phyloP scores from a whole-genome alignment of 2,113 vertebrate species.

The Pleuronectes platessa region DNA sequence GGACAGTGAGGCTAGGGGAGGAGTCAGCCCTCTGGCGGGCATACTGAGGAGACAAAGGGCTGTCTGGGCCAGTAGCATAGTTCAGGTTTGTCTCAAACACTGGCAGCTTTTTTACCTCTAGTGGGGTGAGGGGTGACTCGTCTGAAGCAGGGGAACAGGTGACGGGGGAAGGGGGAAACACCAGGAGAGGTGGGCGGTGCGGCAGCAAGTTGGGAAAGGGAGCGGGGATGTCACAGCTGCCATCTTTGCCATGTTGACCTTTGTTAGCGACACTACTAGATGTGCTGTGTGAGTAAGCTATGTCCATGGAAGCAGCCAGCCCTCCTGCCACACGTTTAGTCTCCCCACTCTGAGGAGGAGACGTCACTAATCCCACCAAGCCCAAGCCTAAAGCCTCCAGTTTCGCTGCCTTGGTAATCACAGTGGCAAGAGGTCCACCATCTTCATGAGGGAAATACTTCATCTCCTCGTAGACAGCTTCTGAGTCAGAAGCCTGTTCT shows the following conservation, averaged over 20 bases:
- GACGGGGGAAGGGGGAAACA: conserved; percentile 93
- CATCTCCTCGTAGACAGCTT: conserved; percentile 98
- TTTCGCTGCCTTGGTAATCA: conserved; percentile 62
- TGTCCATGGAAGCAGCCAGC: conserved; percentile 40
- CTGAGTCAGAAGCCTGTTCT: conserved; percentile 82
- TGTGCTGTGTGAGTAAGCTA: conserved; percentile 28
- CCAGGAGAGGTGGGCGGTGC: conserved; percentile 92
- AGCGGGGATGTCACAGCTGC: conserved; percentile 90
- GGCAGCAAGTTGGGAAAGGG: conserved; percentile 96
- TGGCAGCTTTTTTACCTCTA: conserved; percentile 95
- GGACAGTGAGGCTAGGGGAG: conserved; percentile 86
- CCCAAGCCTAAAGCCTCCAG: conserved; percentile 62
- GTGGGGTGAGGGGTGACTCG: conserved; percentile 94
- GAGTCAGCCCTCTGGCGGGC: conserved; percentile 86
- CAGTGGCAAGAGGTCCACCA: conserved; percentile 48
- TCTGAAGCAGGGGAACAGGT: conserved; percentile 97
- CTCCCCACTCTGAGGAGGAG: conserved; percentile 59
- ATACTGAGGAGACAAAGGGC: conserved; percentile 90
- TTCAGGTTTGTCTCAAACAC: conserved; percentile 94
- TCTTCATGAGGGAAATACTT: conserved; percentile 90
- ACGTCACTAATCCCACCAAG: conserved; percentile 56
- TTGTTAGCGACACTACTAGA: conserved; percentile 40
- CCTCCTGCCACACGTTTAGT: conserved; percentile 49
- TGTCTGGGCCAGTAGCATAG: conserved; percentile 88
- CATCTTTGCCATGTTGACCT: conserved; percentile 74